Percentiles rank a stretch among this genome's conserved stretches.
phyloP scores from a whole-genome alignment of 37 sponge, comb jelly and placozoan species.

The Ephydatia muelleri region DNA sequence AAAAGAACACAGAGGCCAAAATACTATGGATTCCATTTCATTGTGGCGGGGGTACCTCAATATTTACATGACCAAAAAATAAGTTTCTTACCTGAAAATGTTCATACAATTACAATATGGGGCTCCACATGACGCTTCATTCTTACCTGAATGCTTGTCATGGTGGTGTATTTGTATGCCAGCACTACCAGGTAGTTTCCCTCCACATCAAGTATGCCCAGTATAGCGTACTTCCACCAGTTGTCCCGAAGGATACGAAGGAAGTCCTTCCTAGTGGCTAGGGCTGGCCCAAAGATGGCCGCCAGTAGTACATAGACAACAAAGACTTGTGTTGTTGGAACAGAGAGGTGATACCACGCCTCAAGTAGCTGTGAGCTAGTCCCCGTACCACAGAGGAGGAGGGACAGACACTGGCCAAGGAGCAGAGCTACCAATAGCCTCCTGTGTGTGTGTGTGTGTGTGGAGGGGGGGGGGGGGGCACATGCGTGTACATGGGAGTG shows the following conservation, averaged over 20 bases:
- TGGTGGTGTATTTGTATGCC: constrained; percentile 85
- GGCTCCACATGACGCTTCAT: not conserved
- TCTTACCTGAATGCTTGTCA: constrained; percentile 87
- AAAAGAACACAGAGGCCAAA: not conserved
- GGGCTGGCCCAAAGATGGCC: constrained; percentile 40
- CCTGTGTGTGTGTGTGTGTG: too few species aligned
- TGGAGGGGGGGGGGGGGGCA: too few species aligned
- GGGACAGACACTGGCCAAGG: constrained; percentile 33
- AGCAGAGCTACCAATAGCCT: too few species aligned
- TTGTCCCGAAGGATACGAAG: constrained; percentile 44
- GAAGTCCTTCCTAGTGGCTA: constrained; percentile 52
- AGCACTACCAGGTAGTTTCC: constrained; percentile 76
- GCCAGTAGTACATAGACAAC: constrained; percentile 55
- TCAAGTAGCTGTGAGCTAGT: constrained; percentile 62
- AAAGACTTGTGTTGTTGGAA: constrained; percentile 78
- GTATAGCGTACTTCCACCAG: constrained; percentile 78
- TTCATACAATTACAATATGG: not conserved
- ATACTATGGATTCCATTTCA: not conserved
- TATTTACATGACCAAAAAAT: not conserved
- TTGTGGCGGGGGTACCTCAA: not conserved
- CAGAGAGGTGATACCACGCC: constrained; percentile 12
- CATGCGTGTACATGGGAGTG: too few species aligned
- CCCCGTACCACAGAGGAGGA: constrained; percentile 73
- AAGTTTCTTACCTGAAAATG: not conserved
- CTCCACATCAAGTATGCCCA: constrained; percentile 80